Conservation (phyloP, 2,113 vertebrate species). For the Hydrolagus affinis region DNA sequence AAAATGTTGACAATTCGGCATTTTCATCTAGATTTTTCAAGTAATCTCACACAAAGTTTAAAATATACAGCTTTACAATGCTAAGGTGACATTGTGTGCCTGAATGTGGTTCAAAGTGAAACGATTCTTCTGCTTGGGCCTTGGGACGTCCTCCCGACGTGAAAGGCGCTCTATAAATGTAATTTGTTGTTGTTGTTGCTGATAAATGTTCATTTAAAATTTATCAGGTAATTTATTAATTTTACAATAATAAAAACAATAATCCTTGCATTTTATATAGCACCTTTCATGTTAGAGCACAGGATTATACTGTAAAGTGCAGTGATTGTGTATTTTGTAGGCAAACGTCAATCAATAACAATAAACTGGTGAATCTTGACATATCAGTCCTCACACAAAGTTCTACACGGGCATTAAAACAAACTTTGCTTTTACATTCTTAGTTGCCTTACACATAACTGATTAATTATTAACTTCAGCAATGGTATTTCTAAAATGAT, state of each 20-base stretch:
- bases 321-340: too few species aligned
- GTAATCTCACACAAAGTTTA: not conserved
- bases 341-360: too few species aligned
- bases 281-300: too few species aligned
- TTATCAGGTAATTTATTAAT: not conserved
- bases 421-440: not conserved
- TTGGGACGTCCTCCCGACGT: too few species aligned
- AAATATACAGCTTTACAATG: not conserved
- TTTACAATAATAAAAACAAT: not conserved
- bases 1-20: not conserved
- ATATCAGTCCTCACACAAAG: not conserved
- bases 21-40: not conserved
- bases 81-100: not conserved
- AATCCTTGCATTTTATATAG: too few species aligned
- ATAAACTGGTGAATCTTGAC: too few species aligned
- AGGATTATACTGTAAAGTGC: too few species aligned
- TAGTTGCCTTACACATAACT: not conserved
- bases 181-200: too few species aligned
- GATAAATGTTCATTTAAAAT: not conserved
- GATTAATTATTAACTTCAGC: not conserved
- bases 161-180: too few species aligned
- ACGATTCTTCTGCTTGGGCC: not conserved
- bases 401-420: not conserved
- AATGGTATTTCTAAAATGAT: not conserved
- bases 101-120: not conserved